Evolutionary conservation across 2,113 vertebrate species (phyloP), one percentile per base, ranked within the genome.

Genomic region (Colius striatus): DNA sequence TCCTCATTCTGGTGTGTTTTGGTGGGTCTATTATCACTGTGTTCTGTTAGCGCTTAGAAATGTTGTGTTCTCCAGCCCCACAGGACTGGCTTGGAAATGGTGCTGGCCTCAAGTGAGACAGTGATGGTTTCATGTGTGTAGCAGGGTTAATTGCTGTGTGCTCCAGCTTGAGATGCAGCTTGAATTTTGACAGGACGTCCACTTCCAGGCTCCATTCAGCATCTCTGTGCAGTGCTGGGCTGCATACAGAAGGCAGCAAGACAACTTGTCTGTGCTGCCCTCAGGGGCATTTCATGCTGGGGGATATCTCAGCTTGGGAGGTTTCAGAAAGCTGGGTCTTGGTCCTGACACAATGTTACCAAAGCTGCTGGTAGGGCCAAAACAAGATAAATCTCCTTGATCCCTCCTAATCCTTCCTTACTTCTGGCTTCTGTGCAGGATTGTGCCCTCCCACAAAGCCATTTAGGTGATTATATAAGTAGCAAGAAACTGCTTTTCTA

Each of bases 231-330:
- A 5, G 14, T 36, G 47, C 82, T 83, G 82, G n/a, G 43, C 15
- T 51, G 60, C 11, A 2, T 34, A 15, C 32, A 10, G 47, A 5
- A 67, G 36, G 58, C 36, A 50, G 78, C 50, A 50, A 72, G 55
- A 7, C 30, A 78, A 13, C 11, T 18, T 77, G 58, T 19, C 38
- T 0, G 0, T 38, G 68, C 47, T 81, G 54, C 68, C 48, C 7
- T 41, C 38, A 12, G 12, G 38, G 38, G 0, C 0, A 0, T 18
- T 38, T 45, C 8, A 16, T 73, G 16, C 34, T 10, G 11, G 5
- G 22, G 12, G 5, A 22, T 51, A 7, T 4, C 47, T 80, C 47
- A 1, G 38, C 66, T 48, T 34, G 32, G 80, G 55, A 43, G 8
- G 8, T n/a, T 75, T 77, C 38, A 34, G 20, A 29, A 55, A 55